Evolutionary conservation across 1,140 invertebrate species (phyloP), one percentile per base, ranked within the genome.

Genomic region (Hirudo medicinalis): DNA sequence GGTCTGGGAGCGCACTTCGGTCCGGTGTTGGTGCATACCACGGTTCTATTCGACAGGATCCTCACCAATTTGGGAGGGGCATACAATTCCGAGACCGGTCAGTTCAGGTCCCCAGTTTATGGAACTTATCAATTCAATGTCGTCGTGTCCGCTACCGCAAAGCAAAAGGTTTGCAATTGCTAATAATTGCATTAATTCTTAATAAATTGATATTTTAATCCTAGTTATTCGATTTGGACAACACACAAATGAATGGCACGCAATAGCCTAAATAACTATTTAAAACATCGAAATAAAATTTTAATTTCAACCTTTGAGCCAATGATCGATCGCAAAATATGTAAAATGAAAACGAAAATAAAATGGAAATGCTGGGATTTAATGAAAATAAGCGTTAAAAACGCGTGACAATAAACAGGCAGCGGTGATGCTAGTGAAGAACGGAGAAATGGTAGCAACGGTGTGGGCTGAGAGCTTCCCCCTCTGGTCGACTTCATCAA

Each of bases 391-490:
- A 32, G 13, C 11, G 13, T 27, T 11, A 63, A 27, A 20, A 29
- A 25, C 54, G 6, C 32, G 2, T 67, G 9, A 25, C 60, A 53
- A n/a, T 70, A 74, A 73, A 4, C 74, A 81, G 80, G 80, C 79
- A 72, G 80, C 79, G 25, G 80, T 79, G 63, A 79, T 77, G 70
- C 72, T 81, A 54, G 73, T 79, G 74, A 76, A 76, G 66, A 78
- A 78, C 69, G 72, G 72, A 4, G 77, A 75, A 60, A 80, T 80
- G 79, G 72, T 81, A 29, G 75, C 76, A 13, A 81, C 79, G 19
- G 76, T 81, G 4, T 81, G 80, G 80, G 80, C 80, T 11, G 80
- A 81, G 75, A 81, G 79, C 71, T 76, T 81, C 67, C 80, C 80
- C 22, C 77, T 75, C 72, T 81, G 80, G 80, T 75, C 78, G n/a